Percentiles rank a stretch among this genome's conserved stretches.
These are phyloP conservation scores for Anarhynchus alexandrinus DNA, from an alignment of 2,113 vertebrate species.

Conservation along the genomic window DNA sequence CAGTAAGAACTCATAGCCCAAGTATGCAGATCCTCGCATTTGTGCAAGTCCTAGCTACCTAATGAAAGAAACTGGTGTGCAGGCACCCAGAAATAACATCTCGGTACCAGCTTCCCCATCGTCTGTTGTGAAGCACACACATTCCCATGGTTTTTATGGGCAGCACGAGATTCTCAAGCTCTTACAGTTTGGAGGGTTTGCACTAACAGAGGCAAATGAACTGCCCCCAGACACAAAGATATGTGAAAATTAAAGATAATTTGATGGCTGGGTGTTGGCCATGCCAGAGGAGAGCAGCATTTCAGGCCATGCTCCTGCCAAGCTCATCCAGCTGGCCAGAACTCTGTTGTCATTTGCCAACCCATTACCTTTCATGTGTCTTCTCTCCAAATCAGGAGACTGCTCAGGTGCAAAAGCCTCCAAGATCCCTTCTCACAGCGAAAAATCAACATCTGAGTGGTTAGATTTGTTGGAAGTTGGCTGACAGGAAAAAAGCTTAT, in stretches of 20 bases:
- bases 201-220: background rate
- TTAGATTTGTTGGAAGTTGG: background rate
- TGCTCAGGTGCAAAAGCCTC: background rate
- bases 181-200: background rate
- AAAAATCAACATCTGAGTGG: background rate
- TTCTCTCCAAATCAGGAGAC: background rate
- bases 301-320: background rate
- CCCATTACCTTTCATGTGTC: background rate
- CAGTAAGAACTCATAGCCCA: background rate
- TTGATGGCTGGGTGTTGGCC: background rate
- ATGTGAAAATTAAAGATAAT: background rate
- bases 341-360: background rate
- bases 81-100: background rate
- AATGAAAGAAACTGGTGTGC: background rate
- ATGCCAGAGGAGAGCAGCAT: background rate
- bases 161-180: background rate
- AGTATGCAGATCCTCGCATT: accelerated
- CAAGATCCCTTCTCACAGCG: background rate
- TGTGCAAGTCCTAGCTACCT: background rate
- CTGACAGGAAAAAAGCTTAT: background rate
- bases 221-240: background rate
- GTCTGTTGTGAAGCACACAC: background rate
- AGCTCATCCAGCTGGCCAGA: background rate
- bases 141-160: background rate
- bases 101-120: background rate